Conservation (phyloP, 1,140 invertebrate genomes). For the Philopotamus ludificatus region DNA sequence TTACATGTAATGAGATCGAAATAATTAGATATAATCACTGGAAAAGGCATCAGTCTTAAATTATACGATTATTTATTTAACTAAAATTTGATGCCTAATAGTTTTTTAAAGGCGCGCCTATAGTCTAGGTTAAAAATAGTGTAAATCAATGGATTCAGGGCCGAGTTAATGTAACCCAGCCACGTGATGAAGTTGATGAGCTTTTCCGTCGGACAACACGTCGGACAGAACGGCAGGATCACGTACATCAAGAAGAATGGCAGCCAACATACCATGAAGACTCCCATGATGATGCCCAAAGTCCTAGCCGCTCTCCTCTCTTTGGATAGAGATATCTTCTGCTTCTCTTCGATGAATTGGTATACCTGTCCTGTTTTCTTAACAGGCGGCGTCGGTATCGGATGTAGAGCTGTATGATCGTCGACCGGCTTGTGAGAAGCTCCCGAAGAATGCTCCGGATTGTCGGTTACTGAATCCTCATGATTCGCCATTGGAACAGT, state of each 20-base stretch:
- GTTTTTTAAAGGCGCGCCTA: constrained; percentile 85
- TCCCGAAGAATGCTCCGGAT: constrained; percentile 47
- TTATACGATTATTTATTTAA: not conserved
- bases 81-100: constrained; percentile 69
- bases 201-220: constrained; percentile 75
- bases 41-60: not conserved
- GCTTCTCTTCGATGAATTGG: constrained; percentile 91
- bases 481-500: constrained; percentile 59
- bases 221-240: constrained; percentile 80
- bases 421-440: constrained; percentile 46
- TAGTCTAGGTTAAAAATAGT: constrained; percentile 98
- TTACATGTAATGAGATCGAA: not conserved
- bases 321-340: constrained; percentile 88
- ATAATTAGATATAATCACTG: not conserved
- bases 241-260: constrained; percentile 97
- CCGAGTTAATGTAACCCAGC: constrained; percentile 97
- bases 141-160: constrained; percentile 96
- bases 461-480: constrained; percentile 66
- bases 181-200: constrained; percentile 90
- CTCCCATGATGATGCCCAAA: constrained; percentile 91
- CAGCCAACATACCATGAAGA: constrained; percentile 95
- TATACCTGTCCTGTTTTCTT: constrained; percentile 67
- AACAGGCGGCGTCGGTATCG: constrained; percentile 42
- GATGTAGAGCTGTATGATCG: constrained; percentile 46
- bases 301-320: constrained; percentile 90